A percentile compares a stretch with the other conserved stretches of the same genome.
Evolutionary conservation across 2,888 invertebrate genomes (phyloP).

Genomic region (Meloe dianella): DNA sequence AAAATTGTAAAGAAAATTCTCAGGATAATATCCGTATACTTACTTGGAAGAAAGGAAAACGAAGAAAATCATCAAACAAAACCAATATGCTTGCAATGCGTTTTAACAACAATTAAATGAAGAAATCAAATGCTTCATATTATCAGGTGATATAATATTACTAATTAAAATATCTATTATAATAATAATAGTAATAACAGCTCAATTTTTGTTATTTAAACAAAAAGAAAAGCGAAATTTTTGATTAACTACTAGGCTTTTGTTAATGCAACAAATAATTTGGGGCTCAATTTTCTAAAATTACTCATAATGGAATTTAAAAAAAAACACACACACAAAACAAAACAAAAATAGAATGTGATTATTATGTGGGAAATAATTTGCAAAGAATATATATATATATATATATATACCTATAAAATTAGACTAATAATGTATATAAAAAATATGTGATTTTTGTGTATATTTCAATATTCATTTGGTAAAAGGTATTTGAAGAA

Average conservation of each 20-base stretch:
- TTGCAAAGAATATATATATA: not conserved
- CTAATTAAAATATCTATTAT: not conserved
- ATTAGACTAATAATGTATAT: too few species aligned
- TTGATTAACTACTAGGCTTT: not conserved
- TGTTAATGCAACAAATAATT: not conserved
- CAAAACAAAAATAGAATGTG: conserved; percentile 6
- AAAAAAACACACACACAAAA: not conserved
- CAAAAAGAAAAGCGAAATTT: not conserved
- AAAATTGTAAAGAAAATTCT: conserved; percentile 26
- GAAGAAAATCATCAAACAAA: not conserved
- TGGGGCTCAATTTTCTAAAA: not conserved
- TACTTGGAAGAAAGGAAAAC: too few species aligned
- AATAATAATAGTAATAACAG: not conserved
- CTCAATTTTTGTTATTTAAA: not conserved
- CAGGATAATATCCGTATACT: conserved; percentile 31
- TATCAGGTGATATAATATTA: conserved; percentile 27
- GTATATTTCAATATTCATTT: conserved; percentile 46
- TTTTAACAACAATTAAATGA: too few species aligned
- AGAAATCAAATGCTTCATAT: conserved; percentile 25
- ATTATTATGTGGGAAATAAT: not conserved
- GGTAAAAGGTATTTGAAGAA: conserved; percentile 49
- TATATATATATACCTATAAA: conserved; percentile 25
- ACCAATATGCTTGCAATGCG: conserved; percentile 25
- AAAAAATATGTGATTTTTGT: conserved; percentile 50
- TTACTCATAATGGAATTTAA: not conserved